Percentiles rank a stretch among this genome's conserved stretches.
Conservation (phyloP, 2,888 invertebrate genomes). For the Syritta pipiens region DNA sequence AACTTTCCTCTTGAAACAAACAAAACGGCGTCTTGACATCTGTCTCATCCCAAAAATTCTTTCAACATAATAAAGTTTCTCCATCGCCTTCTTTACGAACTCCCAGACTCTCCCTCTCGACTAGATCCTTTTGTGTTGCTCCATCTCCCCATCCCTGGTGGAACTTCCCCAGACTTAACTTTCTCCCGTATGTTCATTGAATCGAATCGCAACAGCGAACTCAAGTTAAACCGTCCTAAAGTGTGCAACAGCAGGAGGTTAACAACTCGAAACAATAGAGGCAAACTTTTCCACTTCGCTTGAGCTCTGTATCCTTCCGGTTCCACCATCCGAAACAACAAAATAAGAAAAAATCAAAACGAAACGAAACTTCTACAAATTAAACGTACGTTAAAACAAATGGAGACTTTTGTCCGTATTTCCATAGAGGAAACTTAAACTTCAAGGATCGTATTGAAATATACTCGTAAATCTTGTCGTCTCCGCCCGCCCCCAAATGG, state of each 20-base stretch:
- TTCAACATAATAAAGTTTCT: background rate
- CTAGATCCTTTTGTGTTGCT: constrained; percentile 16
- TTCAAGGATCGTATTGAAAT: constrained; percentile 49
- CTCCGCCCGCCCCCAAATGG: background rate
- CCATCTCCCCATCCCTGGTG: background rate
- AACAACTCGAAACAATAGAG: constrained; percentile 47
- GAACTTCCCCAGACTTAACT: constrained; percentile 22
- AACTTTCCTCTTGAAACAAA: background rate
- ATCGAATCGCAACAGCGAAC: constrained; percentile 42
- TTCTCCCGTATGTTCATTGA: constrained; percentile 53
- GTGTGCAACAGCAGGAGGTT: constrained; percentile 40
- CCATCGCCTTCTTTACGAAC: background rate
- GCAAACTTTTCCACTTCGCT: constrained; percentile 50
- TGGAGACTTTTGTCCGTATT: constrained; percentile 24
- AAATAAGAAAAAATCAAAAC: constrained; percentile 2
- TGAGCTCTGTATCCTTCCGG: constrained; percentile 38
- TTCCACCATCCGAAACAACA: constrained; percentile 11
- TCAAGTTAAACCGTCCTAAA: constrained; percentile 25
- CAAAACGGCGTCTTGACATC: constrained; percentile 1
- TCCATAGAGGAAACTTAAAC: constrained; percentile 18
- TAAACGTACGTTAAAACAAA: constrained; percentile 46
- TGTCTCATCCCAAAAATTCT: background rate
- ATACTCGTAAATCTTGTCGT: too few species aligned
- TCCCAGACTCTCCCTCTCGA: background rate
- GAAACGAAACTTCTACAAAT: constrained; percentile 37